Evolutionary conservation across 2,797 vertebrate genomes (phyloP).

Genomic region (Sebastes hubbsi): DNA sequence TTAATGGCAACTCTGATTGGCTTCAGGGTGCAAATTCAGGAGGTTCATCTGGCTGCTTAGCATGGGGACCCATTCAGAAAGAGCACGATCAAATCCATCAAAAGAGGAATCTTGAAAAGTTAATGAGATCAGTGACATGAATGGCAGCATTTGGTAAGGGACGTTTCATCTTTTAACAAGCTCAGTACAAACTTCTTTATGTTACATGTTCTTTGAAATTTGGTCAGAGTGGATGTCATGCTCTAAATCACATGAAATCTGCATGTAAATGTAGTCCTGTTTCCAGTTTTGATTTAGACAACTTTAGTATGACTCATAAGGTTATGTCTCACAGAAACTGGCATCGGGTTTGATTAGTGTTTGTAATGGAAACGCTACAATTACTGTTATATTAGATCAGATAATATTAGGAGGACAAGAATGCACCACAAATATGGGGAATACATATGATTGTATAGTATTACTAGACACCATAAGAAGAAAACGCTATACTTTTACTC

Average conservation of each 20-base stretch:
- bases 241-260: background rate
- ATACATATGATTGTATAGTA: background rate
- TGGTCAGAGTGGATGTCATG: background rate
- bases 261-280: background rate
- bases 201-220: background rate
- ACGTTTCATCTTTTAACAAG: constrained; percentile 4
- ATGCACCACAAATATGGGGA: background rate
- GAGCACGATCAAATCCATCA: constrained; percentile 40
- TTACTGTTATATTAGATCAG: background rate
- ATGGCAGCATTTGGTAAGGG: constrained; percentile 20
- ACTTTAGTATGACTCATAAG: background rate
- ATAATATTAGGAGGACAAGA: background rate
- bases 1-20: constrained; percentile 55
- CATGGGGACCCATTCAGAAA: constrained; percentile 28
- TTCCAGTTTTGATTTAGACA: background rate
- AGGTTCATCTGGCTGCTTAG: constrained; percentile 51
- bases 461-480: background rate
- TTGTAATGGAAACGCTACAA: background rate
- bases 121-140: constrained; percentile 55
- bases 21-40: constrained; percentile 36
- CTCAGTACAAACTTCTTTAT: constrained; percentile 3
- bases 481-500: background rate
- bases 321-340: background rate
- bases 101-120: constrained; percentile 34
- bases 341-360: background rate